Base-by-base conservation (phyloP, 2,797 vertebrate species). In the Acanthopagrus latus region DNA sequence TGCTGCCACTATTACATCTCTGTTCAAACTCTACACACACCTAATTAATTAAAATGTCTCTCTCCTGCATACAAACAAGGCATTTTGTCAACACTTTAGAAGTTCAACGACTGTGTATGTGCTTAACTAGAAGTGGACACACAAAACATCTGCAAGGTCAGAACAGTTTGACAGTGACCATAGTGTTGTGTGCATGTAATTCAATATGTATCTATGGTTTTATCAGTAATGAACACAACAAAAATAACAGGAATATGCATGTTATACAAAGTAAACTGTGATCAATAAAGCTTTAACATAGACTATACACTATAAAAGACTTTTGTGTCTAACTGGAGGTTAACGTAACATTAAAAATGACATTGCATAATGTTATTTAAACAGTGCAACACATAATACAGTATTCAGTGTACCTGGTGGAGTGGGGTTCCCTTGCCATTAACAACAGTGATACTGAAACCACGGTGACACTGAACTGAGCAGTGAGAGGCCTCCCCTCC, bases 401-500 rank as follows among this genome's bases (percentile, higher is more conserved):
- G 23, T 11, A 5, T 46, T 21, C n/a, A 58, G 17, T 71, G 47
- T 88, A 95, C 95, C 94, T 95, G 93, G 58, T 91, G 81, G 27
- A 85, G 78, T 2, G 44, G 75, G 18, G 73, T 77, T 21, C 63
- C 68, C 64, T 79, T 89, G 62, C 96, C 95, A 0, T 57, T 93
- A 25, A 93, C 86, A 63, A 94, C 87, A 47, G n/a, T 90, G 74
- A 97, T 88, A 5, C 87, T 54, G 43, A 94, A 97, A 21, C 97
- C 98, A 44, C 80, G 95, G 54, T 96, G 88, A 56, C 98, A 99
- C 71, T 91, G 76, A 5, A 96, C 75, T 0, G 92, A 73, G 82
- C 98, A 99, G 4, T 8, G 80, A 67, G 95, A 96, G 41, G 93
- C 84, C 59, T 93, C 88, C 0, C 76, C 89, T 0, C 74, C 84